A percentile compares a stretch with the other conserved stretches of the same genome.
These are phyloP conservation scores for Chaetodon auriga DNA, from an alignment of 2,113 vertebrate genomes.

Conservation along the genomic window DNA sequence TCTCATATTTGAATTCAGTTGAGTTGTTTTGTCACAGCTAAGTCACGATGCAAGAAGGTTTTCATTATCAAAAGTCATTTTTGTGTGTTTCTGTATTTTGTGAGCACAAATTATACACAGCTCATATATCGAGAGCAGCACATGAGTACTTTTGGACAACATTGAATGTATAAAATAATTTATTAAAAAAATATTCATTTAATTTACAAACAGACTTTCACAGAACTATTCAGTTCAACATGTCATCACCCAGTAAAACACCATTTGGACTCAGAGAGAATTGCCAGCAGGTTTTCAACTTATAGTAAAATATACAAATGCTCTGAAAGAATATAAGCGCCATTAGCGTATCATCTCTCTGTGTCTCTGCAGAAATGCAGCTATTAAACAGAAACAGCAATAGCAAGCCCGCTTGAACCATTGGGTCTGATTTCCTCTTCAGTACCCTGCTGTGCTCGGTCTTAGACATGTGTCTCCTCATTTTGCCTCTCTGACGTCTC, in stretches of 20 bases:
- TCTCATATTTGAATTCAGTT: neutral
- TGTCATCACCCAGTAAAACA: neutral
- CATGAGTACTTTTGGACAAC: neutral
- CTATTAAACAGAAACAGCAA: conserved; percentile 15
- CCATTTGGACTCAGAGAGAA: neutral
- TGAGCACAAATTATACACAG: no score
- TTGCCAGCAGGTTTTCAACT: neutral
- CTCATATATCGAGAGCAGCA: no score
- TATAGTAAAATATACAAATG: neutral
- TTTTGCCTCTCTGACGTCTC: neutral
- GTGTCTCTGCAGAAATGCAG: neutral
- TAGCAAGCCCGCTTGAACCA: neutral
- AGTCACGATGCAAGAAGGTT: no score
- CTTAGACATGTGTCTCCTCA: neutral
- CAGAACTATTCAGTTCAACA: neutral
- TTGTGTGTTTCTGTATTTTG: no score
- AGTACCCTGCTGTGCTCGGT: neutral
- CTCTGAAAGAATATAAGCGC: neutral
- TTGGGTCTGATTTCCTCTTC: conserved; percentile 1
- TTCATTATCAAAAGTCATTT: no score
- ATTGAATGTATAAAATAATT: neutral
- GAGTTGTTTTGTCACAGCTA: no score
- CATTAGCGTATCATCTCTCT: neutral
- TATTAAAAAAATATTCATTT: conserved; percentile 25
- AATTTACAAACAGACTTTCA: conserved; percentile 1